Conservation (phyloP, 2,113 vertebrate genomes). For the Capra hircus region DNA sequence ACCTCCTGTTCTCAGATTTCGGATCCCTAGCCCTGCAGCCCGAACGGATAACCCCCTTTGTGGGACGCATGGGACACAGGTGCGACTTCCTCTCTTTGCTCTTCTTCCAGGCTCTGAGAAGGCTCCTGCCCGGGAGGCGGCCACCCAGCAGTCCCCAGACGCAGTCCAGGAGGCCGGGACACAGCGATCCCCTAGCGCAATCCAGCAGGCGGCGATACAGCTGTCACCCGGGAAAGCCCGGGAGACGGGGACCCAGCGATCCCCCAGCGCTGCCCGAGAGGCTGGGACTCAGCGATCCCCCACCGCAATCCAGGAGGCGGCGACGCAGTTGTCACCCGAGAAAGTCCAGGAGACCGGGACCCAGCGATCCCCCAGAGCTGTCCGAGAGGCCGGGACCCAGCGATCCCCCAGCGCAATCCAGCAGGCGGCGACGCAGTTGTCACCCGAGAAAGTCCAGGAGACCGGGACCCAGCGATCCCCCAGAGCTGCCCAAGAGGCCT, state of each 20-base stretch:
- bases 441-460: neutral
- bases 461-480: neutral
- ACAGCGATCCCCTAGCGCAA: neutral
- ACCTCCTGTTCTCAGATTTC: neutral
- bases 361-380: neutral
- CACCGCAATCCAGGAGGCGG: neutral
- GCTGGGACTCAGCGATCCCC: neutral
- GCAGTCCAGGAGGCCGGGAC: rapidly evolving
- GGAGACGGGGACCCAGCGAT: neutral
- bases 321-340: too few relatives aligned
- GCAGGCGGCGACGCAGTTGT: neutral
- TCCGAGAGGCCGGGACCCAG: neutral
- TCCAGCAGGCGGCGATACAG: neutral
- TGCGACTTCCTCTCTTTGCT: neutral
- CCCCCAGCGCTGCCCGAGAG: neutral
- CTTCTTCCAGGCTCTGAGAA: neutral
- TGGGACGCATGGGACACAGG: neutral
- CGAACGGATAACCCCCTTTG: neutral
- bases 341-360: neutral
- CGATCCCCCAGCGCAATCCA: neutral
- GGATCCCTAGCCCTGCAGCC: rapidly evolving
- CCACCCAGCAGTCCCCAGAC: rapidly evolving
- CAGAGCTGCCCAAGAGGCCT: too few relatives aligned
- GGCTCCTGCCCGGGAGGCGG: neutral
- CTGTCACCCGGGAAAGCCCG: neutral